phyloP scores from a whole-genome alignment of 1,140 invertebrate species.

The Lucilia cuprina region DNA sequence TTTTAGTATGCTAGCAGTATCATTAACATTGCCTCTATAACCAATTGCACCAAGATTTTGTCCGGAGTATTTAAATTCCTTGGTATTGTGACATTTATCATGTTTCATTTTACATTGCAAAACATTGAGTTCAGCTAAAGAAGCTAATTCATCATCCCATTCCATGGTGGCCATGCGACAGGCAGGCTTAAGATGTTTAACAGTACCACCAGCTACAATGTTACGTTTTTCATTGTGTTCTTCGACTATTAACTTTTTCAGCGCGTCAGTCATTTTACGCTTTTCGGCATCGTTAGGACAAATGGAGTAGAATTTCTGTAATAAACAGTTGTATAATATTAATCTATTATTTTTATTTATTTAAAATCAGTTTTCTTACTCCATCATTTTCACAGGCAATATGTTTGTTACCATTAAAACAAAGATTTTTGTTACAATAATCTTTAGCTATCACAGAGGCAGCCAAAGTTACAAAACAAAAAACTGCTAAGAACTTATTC shows the following conservation, averaged over 20 bases:
- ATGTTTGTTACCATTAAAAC: background rate
- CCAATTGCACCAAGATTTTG: conserved; percentile 35
- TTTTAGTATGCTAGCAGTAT: background rate
- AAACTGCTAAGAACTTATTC: background rate
- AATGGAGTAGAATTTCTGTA: background rate
- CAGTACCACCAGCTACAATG: conserved; percentile 25
- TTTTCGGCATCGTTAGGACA: conserved; percentile 46
- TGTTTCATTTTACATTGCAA: conserved; percentile 37
- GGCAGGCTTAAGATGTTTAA: conserved; percentile 4
- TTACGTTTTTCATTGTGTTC: conserved; percentile 36
- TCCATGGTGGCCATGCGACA: conserved; percentile 37
- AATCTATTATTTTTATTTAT: too few relatives aligned
- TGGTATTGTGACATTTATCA: conserved; percentile 38
- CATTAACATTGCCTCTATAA: background rate
- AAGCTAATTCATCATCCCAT: conserved; percentile 38
- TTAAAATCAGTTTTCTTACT: background rate
- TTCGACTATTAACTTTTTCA: background rate
- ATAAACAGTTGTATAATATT: background rate
- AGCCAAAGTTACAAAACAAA: background rate
- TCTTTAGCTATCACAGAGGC: too few relatives aligned
- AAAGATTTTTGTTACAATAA: background rate
- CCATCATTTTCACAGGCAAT: conserved; percentile 28
- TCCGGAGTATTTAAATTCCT: conserved; percentile 23
- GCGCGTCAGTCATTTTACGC: conserved; percentile 22
- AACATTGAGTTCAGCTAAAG: conserved; percentile 35